Conservation (phyloP, 2,888 invertebrate genomes). For the Xestia rhomboidea region DNA sequence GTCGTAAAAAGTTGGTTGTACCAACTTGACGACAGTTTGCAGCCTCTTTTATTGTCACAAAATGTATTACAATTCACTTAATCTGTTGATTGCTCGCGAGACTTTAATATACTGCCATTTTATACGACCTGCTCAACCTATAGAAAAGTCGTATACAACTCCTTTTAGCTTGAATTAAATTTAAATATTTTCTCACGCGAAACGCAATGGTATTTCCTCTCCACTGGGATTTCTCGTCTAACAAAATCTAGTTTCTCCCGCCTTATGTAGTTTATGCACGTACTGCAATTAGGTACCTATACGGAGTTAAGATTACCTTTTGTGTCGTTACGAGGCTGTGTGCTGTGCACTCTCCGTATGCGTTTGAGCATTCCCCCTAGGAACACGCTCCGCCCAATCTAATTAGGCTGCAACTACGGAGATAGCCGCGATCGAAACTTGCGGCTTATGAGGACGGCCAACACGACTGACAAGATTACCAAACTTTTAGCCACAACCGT, state of each 20-base stretch:
- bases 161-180: slow-evolving; percentile 63
- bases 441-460: slow-evolving; percentile 76
- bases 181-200: slow-evolving; percentile 58
- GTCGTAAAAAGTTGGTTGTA: slow-evolving; percentile 57
- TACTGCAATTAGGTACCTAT: slow-evolving; percentile 48
- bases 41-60: slow-evolving; percentile 60
- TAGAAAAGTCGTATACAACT: slow-evolving; percentile 33
- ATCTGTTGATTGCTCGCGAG: slow-evolving; percentile 64
- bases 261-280: slow-evolving; percentile 48
- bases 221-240: slow-evolving; percentile 36
- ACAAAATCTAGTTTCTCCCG: slow-evolving; percentile 49
- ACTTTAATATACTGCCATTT: slow-evolving; percentile 53
- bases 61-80: slow-evolving; percentile 62
- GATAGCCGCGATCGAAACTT: slow-evolving; percentile 82
- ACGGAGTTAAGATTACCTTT: slow-evolving; percentile 67
- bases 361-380: slow-evolving; percentile 62
- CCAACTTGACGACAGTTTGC: slow-evolving; percentile 40
- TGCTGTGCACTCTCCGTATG: slow-evolving; percentile 69
- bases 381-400: slow-evolving; percentile 79
- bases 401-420: slow-evolving; percentile 82
- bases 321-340: slow-evolving; percentile 64
- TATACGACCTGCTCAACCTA: slow-evolving; percentile 37
- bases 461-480: slow-evolving; percentile 80
- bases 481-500: slow-evolving; percentile 76
- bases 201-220: slow-evolving; percentile 32